These are phyloP conservation scores for Pangasius djambal DNA, from an alignment of 2,797 vertebrate genomes.

Conservation along the genomic window DNA sequence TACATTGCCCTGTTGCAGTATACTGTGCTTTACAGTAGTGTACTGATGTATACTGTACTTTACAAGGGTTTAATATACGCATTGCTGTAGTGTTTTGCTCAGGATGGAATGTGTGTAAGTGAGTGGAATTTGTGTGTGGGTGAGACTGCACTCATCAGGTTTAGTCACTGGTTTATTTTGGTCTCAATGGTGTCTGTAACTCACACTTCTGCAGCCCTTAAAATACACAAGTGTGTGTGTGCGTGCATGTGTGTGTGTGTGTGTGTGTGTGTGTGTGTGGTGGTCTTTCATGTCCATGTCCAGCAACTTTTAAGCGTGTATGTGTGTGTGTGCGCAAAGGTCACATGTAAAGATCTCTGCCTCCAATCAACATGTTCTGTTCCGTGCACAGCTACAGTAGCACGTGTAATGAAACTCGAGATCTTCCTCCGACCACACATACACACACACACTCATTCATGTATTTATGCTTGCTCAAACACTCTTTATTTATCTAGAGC, in stretches of 20 bases:
- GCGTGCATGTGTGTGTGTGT: neutral
- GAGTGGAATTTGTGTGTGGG: slow-evolving; percentile 16
- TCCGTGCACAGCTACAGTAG: slow-evolving; percentile 66
- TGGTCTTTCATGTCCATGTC: neutral
- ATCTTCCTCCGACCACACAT: neutral
- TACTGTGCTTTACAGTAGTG: too few species aligned
- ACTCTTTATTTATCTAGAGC: neutral
- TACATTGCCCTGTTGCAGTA: too few species aligned
- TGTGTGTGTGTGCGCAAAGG: neutral
- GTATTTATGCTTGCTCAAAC: slow-evolving; percentile 1
- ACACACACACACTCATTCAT: slow-evolving; percentile 34
- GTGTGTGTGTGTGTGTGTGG: neutral
- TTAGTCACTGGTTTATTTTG: slow-evolving; percentile 34
- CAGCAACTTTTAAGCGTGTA: neutral
- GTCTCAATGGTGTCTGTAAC: slow-evolving; percentile 7
- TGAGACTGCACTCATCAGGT: slow-evolving; percentile 16
- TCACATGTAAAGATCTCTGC: slow-evolving; percentile 65
- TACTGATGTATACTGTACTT: too few species aligned
- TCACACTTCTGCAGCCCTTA: slow-evolving; percentile 18
- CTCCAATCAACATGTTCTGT: slow-evolving; percentile 81
- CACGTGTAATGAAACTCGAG: slow-evolving; percentile 10
- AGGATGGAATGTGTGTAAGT: slow-evolving; percentile 7
- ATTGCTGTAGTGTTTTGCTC: neutral
- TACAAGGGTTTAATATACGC: too few species aligned
- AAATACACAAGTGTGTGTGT: slow-evolving; percentile 10